Percentiles rank a stretch among this genome's conserved stretches.
Conservation (phyloP, 2,113 vertebrate genomes). For the Sakesphorus luctuosus region DNA sequence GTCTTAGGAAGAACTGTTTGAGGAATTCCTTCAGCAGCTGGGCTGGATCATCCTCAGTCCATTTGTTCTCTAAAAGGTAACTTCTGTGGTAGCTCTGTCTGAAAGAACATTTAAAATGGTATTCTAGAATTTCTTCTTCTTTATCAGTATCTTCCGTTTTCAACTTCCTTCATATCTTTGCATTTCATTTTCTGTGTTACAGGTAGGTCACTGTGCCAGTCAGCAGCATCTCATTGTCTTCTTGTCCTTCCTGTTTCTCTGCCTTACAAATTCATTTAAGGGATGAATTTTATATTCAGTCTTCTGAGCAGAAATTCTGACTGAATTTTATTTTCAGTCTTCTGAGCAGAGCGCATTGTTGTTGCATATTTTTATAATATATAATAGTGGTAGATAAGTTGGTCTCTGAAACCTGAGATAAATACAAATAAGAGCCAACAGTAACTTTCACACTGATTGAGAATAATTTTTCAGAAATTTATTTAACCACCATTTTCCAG, state of each 20-base stretch:
- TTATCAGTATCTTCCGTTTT: background rate
- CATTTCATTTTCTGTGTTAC: background rate
- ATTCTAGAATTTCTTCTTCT: background rate
- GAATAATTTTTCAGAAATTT: background rate
- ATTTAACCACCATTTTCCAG: background rate
- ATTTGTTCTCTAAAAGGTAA: conserved; percentile 43
- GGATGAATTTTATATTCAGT: background rate
- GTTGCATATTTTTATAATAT: background rate
- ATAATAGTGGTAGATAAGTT: background rate
- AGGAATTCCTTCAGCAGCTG: conserved; percentile 5
- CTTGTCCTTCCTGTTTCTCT: conserved; percentile 30
- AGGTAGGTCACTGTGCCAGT: background rate
- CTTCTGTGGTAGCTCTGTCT: background rate
- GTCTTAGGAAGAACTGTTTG: background rate
- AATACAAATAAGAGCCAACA: background rate
- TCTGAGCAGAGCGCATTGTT: background rate
- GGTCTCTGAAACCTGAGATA: background rate
- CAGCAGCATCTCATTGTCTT: background rate
- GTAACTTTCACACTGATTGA: background rate
- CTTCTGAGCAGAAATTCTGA: background rate
- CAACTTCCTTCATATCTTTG: background rate
- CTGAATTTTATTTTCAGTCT: background rate
- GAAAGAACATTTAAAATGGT: background rate
- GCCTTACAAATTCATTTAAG: background rate
- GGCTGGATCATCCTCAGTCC: background rate